Base-by-base conservation (phyloP, 2,888 invertebrate species). In the Cephus pygmeus region DNA sequence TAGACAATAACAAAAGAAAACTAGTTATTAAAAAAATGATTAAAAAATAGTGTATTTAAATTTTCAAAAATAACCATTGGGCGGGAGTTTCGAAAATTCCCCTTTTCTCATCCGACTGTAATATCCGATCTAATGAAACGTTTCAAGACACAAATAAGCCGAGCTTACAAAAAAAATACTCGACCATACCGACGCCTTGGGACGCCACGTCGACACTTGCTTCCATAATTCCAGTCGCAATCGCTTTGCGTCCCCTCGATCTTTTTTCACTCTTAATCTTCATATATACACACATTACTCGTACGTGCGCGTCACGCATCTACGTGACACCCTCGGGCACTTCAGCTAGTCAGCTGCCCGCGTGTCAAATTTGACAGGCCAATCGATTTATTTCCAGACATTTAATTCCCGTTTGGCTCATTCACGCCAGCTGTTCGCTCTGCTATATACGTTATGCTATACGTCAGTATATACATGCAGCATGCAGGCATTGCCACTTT, bases 351-450 rank as follows among this genome's bases (percentile, higher is more conserved):
- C 82, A 83, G 81, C 83, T 83, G 83, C 75, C 77, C 56, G 4
- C 78, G 76, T 69, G 78, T 81, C 76, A 80, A 79, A 80, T 81
- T 78, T 78, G 79, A 79, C 78, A 75, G 79, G 73, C 76, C 77
- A 79, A 80, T 82, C 81, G 82, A 82, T 83, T 82, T 78, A 81
- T 78, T 80, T 82, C 77, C 75, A 80, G 76, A 80, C 56, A 23
- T 56, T 56, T 56, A 56, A 56, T 56, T 56, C 56, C 56, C 56
- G 6, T 56, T 56, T 23, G 23, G 56, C 56, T 56, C 56, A 23
- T 56, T 56, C 56, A 1, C 56, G 56, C 56, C 56, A 56, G 56
- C 56, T 56, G 56, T 56, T 56, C 23, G 6, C 23, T 23, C 56
- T 56, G 9, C 56, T 56, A 9, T 56, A 56, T 23, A 56, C 23